Evolutionary conservation across 2,888 invertebrate genomes (phyloP), one percentile per base, ranked within the genome.

Genomic region (Polyommatus icarus): DNA sequence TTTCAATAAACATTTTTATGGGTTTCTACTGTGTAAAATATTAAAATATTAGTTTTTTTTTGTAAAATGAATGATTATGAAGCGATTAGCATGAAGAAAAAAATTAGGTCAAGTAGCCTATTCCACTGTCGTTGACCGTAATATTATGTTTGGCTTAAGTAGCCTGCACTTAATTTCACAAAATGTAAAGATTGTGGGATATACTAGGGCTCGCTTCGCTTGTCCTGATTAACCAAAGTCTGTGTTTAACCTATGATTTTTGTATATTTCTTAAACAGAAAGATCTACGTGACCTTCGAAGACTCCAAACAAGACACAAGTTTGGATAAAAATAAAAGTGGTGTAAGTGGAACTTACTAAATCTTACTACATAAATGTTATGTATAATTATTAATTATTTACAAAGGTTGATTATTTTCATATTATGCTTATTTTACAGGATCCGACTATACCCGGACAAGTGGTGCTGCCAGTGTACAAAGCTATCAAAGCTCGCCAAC

Each of bases 391-490:
- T 50, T 54, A n/a, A n/a, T n/a, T n/a, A n/a, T n/a, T 4, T 15
- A 54, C 18, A 54, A 18, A 1, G 12, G 1, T 12, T 67, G 3
- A 12, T 32, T 67, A 29, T 29, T 10, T 67, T 15, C 1, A 20
- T 29, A 46, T 20, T 29, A 15, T 12, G 18, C 36, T 76, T 75
- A 82, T 79, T 80, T 86, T 78, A n/a, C 81, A 89, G 91, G 91
- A 89, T 82, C 94, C 91, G 12, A 90, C 89, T 0, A 92, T 93
- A 6, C 90, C 95, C 0, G 96, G 96, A 0, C 95, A 95, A 87
- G 95, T 97, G 50, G 90, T 95, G 15, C 89, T 95, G 29, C 95
- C 96, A n/a, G 96, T 98, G 0, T 97, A 97, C 87, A 96, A 96
- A 83, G 96, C 97, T 0, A 84, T 98, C 0, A 96, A 97, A 87